Evolutionary conservation across 2,888 invertebrate genomes (phyloP), one percentile per base, ranked within the genome.

Genomic region (Gortyna flavago): DNA sequence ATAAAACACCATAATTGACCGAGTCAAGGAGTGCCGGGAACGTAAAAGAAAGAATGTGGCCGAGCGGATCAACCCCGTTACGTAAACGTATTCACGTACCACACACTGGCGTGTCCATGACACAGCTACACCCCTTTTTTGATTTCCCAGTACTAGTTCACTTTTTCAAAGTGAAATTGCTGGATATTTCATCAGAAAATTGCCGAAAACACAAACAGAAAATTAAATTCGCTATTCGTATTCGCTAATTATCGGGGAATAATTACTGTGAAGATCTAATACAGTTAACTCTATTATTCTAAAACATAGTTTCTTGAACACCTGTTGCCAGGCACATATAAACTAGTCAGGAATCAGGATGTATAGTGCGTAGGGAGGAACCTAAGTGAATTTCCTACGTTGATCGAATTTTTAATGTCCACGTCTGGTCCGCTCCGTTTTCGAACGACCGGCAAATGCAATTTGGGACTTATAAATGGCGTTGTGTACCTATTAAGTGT

Each of bases 401-500:
- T 72, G 77, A 86, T 80, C 64, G 77, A 76, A 86, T 83, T 85
- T 85, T 79, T 77, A 62, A 79, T 83, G 75, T 70, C 61, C 77
- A 41, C 77, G 73, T 48, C 62, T 48, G 25, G 65, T 32, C 21
- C 44, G 66, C 32, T 75, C 75, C 41, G 62, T 74, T 78, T 76
- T 65, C 68, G 29, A 70, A 38, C 41, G 69, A 61, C 65, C 48
- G 35, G 66, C 35, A 64, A 74, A 82, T 85, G 62, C 51, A 76
- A 79, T 82, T 70, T 65, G 62, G 44, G 41, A 62, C 35, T 59
- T 68, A 57, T 72, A 70, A 84, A 81, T 84, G 68, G 70, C 38
- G 51, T 84, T 84, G 73, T 74, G 35, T 41, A 32, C 16, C 25
- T 41, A 51, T 32, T 72, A 61, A n/a, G 32, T 54, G 38, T 69